Conservation (phyloP, 2,113 vertebrate genomes). For the Danio rerio region GRCz12tu NC_133184.1:21851501-21852000, state of each 20-base stretch:
- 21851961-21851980: background rate
- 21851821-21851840: slow-evolving; percentile 37
- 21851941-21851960: background rate
- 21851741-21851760: slow-evolving; percentile 16
- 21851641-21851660: slow-evolving; percentile 11
- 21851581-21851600: background rate
- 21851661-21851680: slow-evolving; percentile 6
- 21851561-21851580: slow-evolving; percentile 31
- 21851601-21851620: background rate
- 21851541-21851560: slow-evolving; percentile 29
- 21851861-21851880: slow-evolving; percentile 42
- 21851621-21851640: background rate
- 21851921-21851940: slow-evolving; percentile 13
- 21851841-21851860: slow-evolving; percentile 32
- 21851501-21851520: slow-evolving; percentile 10
- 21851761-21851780: background rate
- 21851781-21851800: background rate
- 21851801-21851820: slow-evolving; percentile 14
- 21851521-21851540: slow-evolving; percentile 19
- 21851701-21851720: slow-evolving; percentile 26
- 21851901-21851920: background rate
- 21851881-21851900: slow-evolving; percentile 11
- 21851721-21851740: slow-evolving; percentile 13
- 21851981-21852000: slow-evolving; percentile 2
- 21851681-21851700: slow-evolving; percentile 34